These are phyloP conservation scores for Agrochola litura DNA, from an alignment of 2,888 invertebrate genomes.

Conservation along the genomic window DNA sequence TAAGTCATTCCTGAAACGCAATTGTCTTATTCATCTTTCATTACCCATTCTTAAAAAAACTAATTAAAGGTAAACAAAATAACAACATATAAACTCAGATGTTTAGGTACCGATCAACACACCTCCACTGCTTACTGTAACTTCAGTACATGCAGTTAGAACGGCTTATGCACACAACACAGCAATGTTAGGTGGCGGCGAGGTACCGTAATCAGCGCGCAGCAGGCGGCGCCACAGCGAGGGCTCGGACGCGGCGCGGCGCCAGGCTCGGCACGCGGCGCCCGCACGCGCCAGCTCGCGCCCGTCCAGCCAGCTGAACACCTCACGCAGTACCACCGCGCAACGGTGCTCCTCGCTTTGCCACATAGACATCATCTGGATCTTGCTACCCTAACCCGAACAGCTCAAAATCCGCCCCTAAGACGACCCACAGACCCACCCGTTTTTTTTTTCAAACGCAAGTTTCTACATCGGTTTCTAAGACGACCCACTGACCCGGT, in stretches of 20 bases:
- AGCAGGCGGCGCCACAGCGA: constrained; percentile 78
- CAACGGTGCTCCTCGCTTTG: constrained; percentile 61
- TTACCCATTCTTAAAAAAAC: not conserved
- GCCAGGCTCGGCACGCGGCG: constrained; percentile 78
- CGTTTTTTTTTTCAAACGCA: not conserved
- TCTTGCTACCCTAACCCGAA: not conserved
- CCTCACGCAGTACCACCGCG: constrained; percentile 65
- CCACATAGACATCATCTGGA: constrained; percentile 47
- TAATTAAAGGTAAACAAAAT: too few relatives aligned
- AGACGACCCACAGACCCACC: too few relatives aligned
- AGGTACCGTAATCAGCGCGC: constrained; percentile 37
- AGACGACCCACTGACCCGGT: too few relatives aligned
- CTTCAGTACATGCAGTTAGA: constrained; percentile 44
- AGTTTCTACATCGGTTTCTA: not conserved
- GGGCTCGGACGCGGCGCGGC: constrained; percentile 72
- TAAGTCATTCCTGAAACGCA: too few relatives aligned
- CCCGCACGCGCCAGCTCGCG: constrained; percentile 73
- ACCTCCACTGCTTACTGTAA: not conserved
- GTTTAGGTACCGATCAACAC: not conserved
- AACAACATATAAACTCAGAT: constrained; percentile 7
- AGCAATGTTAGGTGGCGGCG: not conserved
- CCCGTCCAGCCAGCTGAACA: constrained; percentile 72
- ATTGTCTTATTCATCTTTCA: not conserved
- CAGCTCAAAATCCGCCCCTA: too few relatives aligned
- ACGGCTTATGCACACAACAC: constrained; percentile 24